phyloP scores from a whole-genome alignment of 1,140 invertebrate genomes.

The Zaprionus capensis region DNA sequence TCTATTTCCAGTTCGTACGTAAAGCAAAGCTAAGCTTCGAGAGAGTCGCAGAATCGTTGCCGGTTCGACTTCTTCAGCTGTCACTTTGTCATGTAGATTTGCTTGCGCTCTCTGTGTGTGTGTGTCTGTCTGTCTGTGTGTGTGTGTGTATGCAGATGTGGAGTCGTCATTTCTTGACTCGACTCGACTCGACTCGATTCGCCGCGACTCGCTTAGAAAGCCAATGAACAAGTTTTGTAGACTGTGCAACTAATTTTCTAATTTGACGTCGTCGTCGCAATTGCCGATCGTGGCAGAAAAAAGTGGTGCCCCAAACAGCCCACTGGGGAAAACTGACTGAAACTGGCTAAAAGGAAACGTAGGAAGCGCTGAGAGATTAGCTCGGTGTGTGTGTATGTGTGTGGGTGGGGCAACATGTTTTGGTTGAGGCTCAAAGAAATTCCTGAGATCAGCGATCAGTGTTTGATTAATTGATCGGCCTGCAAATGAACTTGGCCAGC shows the following conservation, averaged over 20 bases:
- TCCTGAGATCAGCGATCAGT: conserved; percentile 15
- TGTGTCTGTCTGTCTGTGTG: conserved; percentile 10
- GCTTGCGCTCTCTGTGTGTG: conserved; percentile 20
- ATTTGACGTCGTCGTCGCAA: conserved; percentile 57
- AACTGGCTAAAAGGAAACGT: conserved; percentile 10
- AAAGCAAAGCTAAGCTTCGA: neutral
- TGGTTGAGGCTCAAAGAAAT: neutral
- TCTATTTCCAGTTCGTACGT: neutral
- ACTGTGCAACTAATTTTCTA: conserved; percentile 80
- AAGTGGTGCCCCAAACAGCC: neutral
- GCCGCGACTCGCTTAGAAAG: conserved; percentile 62
- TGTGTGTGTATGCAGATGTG: conserved; percentile 29
- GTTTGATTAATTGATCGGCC: conserved; percentile 37
- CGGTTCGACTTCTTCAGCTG: conserved; percentile 4
- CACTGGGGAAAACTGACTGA: neutral
- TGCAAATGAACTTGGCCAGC: conserved; percentile 6
- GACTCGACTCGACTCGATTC: neutral
- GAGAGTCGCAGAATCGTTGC: neutral
- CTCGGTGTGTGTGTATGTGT: neutral
- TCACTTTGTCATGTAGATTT: conserved; percentile 29
- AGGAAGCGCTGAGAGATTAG: conserved; percentile 8
- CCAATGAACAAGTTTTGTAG: conserved; percentile 76
- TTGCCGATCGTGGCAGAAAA: conserved; percentile 64
- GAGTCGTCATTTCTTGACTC: conserved; percentile 17
- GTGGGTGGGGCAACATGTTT: conserved; percentile 19